A percentile compares a stretch with the other conserved stretches of the same genome.
These are phyloP conservation scores for Bugula neritina DNA, from an alignment of 2,888 invertebrate genomes.

Conservation along the genomic window DNA sequence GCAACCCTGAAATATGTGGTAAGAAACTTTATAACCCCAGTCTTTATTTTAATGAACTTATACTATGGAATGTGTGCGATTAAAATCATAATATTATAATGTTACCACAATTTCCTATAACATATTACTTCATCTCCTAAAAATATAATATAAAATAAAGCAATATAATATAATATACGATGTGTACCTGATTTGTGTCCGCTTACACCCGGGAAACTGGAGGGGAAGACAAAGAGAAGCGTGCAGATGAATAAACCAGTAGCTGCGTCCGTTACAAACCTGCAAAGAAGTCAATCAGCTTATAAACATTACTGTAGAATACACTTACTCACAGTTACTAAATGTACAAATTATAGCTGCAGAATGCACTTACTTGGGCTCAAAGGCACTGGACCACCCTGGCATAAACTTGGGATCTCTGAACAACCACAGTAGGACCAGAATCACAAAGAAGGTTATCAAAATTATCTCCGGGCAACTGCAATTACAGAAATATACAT, in stretches of 20 bases:
- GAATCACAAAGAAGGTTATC: constrained; percentile 60
- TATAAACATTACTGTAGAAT: not conserved
- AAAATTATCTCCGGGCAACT: constrained; percentile 30
- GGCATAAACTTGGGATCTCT: constrained; percentile 75
- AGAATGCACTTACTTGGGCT: not conserved
- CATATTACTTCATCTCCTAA: too few relatives aligned
- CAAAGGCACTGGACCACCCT: constrained; percentile 62
- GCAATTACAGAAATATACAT: not conserved
- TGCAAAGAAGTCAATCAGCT: constrained; percentile 30
- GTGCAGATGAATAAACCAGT: constrained; percentile 72
- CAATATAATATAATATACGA: too few relatives aligned
- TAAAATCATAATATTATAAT: too few relatives aligned
- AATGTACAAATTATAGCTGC: too few relatives aligned
- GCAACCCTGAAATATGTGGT: too few relatives aligned
- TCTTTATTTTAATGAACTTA: too few relatives aligned
- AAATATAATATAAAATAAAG: too few relatives aligned
- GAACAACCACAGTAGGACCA: constrained; percentile 79
- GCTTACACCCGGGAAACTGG: constrained; percentile 59
- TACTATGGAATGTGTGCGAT: too few relatives aligned
- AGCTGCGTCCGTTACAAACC: constrained; percentile 51
- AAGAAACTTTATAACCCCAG: too few relatives aligned
- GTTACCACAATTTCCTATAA: too few relatives aligned
- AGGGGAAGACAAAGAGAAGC: constrained; percentile 74
- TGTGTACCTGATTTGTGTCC: constrained; percentile 57
- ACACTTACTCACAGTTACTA: too few relatives aligned